These are phyloP conservation scores for Epizoanthus rinbou DNA, from an alignment of 92 coral and sea anemone genomes.

Conservation along the genomic window DNA sequence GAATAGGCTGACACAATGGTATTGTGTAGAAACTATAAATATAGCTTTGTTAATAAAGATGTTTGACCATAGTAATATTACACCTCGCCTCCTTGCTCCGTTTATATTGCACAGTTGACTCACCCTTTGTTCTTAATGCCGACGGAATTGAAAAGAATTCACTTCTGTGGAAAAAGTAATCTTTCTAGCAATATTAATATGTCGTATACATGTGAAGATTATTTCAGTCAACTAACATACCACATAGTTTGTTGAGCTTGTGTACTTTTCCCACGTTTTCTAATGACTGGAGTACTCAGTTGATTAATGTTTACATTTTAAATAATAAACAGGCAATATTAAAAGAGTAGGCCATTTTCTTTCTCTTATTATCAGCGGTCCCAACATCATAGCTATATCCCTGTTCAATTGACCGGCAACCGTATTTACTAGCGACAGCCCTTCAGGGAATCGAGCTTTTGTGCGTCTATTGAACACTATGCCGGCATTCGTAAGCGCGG, in stretches of 20 bases:
- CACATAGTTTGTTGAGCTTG: background rate
- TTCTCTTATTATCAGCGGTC: no score
- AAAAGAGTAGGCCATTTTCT: no score
- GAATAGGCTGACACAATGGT: background rate
- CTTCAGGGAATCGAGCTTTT: no score
- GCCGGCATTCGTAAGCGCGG: no score
- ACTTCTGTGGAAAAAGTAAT: slow-evolving; percentile 2
- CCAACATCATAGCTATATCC: no score
- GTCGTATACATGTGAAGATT: background rate
- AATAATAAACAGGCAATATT: no score
- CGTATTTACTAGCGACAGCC: no score
- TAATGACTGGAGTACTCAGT: slow-evolving; percentile 4
- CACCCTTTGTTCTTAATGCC: slow-evolving; percentile 3
- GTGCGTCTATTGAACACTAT: no score
- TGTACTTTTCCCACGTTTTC: background rate
- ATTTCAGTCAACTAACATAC: background rate
- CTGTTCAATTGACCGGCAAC: no score
- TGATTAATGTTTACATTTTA: background rate
- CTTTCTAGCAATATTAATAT: background rate
- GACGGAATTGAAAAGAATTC: background rate
- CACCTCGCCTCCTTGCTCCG: background rate
- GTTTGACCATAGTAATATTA: background rate
- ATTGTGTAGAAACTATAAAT: background rate
- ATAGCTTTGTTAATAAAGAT: background rate
- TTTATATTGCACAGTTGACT: no score